Conservation (phyloP, 1,140 invertebrate genomes). For the Drosophila pseudoananassae region DNA sequence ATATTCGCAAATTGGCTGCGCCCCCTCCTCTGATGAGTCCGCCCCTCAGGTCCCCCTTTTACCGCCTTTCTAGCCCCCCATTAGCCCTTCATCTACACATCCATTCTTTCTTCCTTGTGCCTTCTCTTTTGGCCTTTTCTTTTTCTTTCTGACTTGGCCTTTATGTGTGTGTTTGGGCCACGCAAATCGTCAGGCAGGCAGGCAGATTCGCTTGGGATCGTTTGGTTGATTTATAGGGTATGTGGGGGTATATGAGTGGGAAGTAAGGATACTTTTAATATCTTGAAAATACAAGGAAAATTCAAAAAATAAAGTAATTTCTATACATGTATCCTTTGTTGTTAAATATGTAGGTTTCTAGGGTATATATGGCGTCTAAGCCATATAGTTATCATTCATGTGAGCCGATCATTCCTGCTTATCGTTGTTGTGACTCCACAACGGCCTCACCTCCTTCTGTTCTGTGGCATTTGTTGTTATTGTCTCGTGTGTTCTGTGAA, state of each 20-base stretch:
- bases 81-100: not conserved
- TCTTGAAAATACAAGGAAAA: not conserved
- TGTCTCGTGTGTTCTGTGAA: constrained; percentile 71
- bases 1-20: constrained; percentile 83
- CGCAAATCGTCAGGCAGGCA: constrained; percentile 61
- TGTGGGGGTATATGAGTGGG: not conserved
- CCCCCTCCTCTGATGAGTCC: constrained; percentile 40
- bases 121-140: constrained; percentile 9
- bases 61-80: not conserved
- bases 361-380: not conserved
- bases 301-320: not conserved
- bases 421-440: constrained; percentile 54
- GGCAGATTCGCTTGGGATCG: constrained; percentile 30
- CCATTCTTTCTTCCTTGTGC: constrained; percentile 10
- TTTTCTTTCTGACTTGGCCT: not conserved
- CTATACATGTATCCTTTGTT: not conserved
- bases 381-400: not conserved
- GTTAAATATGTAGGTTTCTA: not conserved
- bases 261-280: no score
- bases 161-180: constrained; percentile 39
- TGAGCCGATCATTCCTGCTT: constrained; percentile 42
- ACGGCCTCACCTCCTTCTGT: constrained; percentile 15
- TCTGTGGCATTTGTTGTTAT: constrained; percentile 44
- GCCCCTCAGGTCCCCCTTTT: not conserved
- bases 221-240: constrained; percentile 21